A percentile compares a stretch with the other conserved stretches of the same genome.
Conservation (phyloP, 2,888 invertebrate species). For the Uropetala carovei region DNA sequence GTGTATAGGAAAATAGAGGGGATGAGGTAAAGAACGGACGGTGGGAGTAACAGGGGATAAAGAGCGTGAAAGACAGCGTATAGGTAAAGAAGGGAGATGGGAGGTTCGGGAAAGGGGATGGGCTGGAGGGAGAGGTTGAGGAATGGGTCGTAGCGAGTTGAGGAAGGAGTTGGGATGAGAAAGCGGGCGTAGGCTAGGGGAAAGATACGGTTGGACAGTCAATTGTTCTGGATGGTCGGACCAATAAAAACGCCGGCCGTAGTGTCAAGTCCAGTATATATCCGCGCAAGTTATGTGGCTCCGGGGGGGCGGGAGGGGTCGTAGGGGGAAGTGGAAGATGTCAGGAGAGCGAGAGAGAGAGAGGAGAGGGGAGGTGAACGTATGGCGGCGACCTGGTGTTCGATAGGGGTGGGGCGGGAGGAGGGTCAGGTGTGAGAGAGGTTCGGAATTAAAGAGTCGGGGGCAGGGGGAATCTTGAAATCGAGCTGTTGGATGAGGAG, state of each 20-base stretch:
- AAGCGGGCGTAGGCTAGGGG: constrained; percentile 33
- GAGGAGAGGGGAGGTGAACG: neutral
- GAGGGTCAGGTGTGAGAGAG: constrained; percentile 11
- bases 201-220: constrained; percentile 61
- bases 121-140: neutral
- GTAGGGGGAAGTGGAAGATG: neutral
- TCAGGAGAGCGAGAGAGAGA: neutral
- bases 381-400: neutral
- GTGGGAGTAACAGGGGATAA: constrained; percentile 32
- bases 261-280: constrained; percentile 63
- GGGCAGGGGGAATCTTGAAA: neutral
- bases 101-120: neutral
- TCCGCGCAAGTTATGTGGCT: constrained; percentile 57
- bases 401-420: neutral
- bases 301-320: neutral
- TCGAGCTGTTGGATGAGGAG: constrained; percentile 27
- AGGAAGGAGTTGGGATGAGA: neutral
- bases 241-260: constrained; percentile 42
- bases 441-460: neutral
- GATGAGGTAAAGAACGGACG: neutral
- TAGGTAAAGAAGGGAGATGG: constrained; percentile 14
- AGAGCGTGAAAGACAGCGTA: constrained; percentile 53
- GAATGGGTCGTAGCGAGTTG: neutral
- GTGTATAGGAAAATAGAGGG: neutral
- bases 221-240: constrained; percentile 59